Evolutionary conservation across 2,113 vertebrate genomes (phyloP).

Genomic region (Muscicapa adusta): DNA sequence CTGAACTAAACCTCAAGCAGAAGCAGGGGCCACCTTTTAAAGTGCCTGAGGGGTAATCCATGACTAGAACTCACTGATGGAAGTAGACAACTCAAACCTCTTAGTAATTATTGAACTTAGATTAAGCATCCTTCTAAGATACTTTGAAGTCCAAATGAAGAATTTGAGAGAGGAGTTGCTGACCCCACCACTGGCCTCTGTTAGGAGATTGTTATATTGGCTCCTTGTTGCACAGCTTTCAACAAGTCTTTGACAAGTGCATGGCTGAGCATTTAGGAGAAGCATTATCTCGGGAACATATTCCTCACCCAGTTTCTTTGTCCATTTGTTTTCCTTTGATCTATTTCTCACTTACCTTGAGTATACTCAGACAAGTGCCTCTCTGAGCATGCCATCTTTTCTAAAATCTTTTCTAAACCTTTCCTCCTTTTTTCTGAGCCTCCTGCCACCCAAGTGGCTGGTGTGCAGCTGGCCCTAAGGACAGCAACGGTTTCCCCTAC

Average conservation of each 20-base stretch:
- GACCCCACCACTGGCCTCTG: neutral
- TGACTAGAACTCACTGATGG: neutral
- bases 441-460: fast-evolving
- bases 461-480: neutral
- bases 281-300: neutral
- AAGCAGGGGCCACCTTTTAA: neutral
- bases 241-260: neutral
- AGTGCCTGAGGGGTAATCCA: neutral
- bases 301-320: neutral
- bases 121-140: neutral
- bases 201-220: neutral
- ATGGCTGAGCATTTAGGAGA: neutral
- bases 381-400: neutral
- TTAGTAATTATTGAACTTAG: neutral
- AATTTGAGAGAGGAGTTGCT: neutral
- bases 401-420: neutral
- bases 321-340: neutral
- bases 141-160: neutral
- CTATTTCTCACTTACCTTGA: neutral
- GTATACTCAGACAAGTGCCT: neutral
- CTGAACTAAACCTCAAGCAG: neutral
- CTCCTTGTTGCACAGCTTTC: neutral
- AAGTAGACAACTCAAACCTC: neutral
- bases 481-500: neutral
- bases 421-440: neutral